Percentiles rank a stretch among this genome's conserved stretches.
phyloP scores from a whole-genome alignment of 2,113 vertebrate species.

The Chauna torquata region DNA sequence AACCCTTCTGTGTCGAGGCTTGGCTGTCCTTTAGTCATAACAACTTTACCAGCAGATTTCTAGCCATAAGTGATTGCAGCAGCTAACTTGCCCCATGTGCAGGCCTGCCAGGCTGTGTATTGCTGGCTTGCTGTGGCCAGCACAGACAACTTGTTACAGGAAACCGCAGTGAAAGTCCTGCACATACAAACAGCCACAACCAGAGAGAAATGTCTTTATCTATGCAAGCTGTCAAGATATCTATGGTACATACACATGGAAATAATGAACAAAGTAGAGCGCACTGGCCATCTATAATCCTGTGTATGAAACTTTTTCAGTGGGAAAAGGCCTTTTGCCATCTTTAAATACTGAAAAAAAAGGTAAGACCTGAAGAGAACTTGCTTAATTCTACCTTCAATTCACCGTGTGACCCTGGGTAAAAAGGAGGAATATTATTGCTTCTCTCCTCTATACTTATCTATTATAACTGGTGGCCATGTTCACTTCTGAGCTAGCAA shows the following conservation, averaged over 20 bases:
- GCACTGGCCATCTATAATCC: neutral
- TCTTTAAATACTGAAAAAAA: neutral
- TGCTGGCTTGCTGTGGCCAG: neutral
- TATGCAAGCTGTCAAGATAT: neutral
- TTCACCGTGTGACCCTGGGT: neutral
- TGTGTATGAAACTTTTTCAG: neutral
- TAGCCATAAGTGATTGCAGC: neutral
- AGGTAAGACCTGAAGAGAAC: neutral
- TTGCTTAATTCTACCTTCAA: neutral
- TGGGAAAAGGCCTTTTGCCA: neutral
- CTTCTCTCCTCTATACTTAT: neutral
- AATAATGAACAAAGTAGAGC: neutral
- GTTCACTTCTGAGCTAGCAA: neutral
- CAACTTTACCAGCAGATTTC: neutral
- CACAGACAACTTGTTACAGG: conserved; percentile 31
- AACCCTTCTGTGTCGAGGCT: neutral
- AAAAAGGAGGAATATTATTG: neutral
- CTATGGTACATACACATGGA: no score
- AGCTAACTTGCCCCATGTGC: neutral
- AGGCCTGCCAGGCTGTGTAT: neutral
- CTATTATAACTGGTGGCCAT: neutral
- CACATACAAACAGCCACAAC: neutral
- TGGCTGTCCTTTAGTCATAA: neutral
- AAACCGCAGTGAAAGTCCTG: conserved; percentile 3
- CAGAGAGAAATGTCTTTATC: neutral